phyloP scores from a whole-genome alignment of 2,888 invertebrate species.

The Drosophila mimica region DNA sequence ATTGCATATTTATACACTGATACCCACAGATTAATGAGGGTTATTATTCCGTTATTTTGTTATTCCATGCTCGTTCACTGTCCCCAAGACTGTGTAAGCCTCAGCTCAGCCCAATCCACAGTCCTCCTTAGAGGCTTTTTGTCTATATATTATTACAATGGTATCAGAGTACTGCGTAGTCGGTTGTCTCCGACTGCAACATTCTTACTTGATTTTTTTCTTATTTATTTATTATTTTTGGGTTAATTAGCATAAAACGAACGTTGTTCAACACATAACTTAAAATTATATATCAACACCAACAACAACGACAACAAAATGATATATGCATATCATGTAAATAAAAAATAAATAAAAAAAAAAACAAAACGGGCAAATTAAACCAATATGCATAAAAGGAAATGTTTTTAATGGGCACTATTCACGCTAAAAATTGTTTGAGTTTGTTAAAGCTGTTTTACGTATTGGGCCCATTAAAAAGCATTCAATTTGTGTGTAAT shows the following conservation, averaged over 20 bases:
- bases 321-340: slow-evolving; percentile 18
- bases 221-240: background rate
- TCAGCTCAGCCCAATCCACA: background rate
- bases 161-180: background rate
- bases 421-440: background rate
- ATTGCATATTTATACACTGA: background rate
- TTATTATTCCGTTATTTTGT: background rate
- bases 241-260: background rate
- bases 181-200: background rate
- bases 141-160: background rate
- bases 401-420: slow-evolving; percentile 13
- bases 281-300: slow-evolving; percentile 34
- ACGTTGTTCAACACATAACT: slow-evolving; percentile 18
- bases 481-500: slow-evolving; percentile 20
- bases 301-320: slow-evolving; percentile 38
- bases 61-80: background rate
- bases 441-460: background rate
- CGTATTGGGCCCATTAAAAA: slow-evolving; percentile 26
- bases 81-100: background rate
- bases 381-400: slow-evolving; percentile 17
- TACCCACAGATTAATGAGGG: background rate
- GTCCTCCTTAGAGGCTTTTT: background rate
- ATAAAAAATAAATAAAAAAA: slow-evolving; percentile 8
- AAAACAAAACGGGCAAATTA: slow-evolving; percentile 35
- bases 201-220: background rate